These are phyloP conservation scores for Aplodontia rufa DNA, from an alignment of 2,113 vertebrate species.

Conservation along the genomic window DNA sequence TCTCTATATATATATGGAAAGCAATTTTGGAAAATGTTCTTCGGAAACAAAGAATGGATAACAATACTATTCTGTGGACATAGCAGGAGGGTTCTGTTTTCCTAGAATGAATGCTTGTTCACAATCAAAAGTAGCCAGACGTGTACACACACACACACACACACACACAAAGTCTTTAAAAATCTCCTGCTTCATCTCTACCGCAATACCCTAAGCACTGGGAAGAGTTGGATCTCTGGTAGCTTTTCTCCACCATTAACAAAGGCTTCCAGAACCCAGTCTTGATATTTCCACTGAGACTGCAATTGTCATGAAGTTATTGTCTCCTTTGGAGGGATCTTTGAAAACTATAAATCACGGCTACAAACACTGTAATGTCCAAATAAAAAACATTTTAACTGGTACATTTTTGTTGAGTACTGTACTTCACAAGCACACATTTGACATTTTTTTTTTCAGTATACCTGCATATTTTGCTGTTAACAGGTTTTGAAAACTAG, in stretches of 20 bases:
- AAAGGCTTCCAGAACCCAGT: neutral
- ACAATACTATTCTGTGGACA: neutral
- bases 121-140: neutral
- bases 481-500: conserved; percentile 9
- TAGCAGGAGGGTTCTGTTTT: neutral
- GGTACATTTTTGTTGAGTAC: neutral
- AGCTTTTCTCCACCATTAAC: neutral
- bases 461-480: neutral
- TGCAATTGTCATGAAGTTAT: neutral
- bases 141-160: too few relatives aligned
- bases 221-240: neutral
- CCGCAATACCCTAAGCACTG: neutral
- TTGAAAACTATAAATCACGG: neutral
- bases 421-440: neutral
- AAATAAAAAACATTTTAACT: neutral
- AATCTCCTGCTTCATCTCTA: neutral
- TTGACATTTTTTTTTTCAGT: neutral
- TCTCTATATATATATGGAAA: neutral
- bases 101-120: neutral
- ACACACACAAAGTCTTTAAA: too few relatives aligned
- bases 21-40: neutral
- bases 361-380: neutral
- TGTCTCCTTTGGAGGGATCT: neutral
- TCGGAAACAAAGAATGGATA: neutral
- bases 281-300: neutral